phyloP scores from a whole-genome alignment of 2,113 vertebrate species.

The Acrocephalus kingi region DNA sequence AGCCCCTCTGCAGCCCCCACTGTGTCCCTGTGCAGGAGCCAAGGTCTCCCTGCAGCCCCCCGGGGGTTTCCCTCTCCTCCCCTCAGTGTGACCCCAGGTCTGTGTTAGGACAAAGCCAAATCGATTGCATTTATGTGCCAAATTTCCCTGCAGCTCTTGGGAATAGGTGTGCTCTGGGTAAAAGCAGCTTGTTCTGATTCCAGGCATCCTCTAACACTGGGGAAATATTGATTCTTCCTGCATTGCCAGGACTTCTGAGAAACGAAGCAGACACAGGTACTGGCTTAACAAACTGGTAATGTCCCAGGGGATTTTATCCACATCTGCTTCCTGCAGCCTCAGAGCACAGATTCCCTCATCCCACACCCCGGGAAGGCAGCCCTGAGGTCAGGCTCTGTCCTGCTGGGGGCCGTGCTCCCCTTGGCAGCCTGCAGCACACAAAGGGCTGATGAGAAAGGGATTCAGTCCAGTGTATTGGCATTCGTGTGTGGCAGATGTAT shows the following conservation, averaged over 20 bases:
- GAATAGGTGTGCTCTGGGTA: neutral
- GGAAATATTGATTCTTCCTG: neutral
- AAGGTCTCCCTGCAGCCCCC: neutral
- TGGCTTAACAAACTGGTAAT: neutral
- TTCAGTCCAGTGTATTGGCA: neutral
- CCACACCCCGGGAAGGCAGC: neutral
- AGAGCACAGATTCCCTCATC: neutral
- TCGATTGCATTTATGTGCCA: neutral
- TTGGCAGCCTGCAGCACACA: neutral
- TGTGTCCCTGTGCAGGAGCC: fast-evolving
- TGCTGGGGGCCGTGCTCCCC: neutral
- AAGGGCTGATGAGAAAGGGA: slow-evolving; percentile 29
- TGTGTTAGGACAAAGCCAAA: neutral
- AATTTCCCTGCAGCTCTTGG: neutral
- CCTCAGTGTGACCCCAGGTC: fast-evolving
- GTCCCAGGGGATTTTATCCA: neutral
- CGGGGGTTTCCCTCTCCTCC: neutral
- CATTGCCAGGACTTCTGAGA: neutral
- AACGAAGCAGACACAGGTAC: neutral
- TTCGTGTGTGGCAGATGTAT: neutral
- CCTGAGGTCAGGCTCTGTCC: neutral
- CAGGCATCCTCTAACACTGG: neutral
- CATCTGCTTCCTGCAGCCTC: neutral
- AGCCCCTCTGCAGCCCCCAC: fast-evolving
- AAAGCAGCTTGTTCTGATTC: neutral